Base-by-base conservation (phyloP, 1,140 invertebrate genomes). In the Eumeta japonica region DNA sequence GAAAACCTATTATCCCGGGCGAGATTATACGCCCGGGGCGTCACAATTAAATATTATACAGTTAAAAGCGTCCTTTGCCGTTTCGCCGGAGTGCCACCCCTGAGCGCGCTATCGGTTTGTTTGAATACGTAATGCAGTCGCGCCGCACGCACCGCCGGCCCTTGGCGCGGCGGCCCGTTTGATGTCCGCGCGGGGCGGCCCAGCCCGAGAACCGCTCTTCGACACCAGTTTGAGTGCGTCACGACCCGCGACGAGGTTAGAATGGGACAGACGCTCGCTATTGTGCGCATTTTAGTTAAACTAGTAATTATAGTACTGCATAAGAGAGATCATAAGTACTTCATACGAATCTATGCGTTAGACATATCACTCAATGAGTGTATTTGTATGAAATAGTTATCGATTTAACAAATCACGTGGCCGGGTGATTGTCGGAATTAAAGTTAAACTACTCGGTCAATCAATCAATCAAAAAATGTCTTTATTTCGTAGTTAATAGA, bases 21-120 rank as follows among this genome's bases (percentile, higher is more conserved):
- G 72, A 73, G 72, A 77, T 76, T 75, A 77, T 77, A 61, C 73
- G 71, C 75, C 75, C 70, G 70, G 70, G 73, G 73, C 71, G 64
- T 74, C 62, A 75, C 75, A 77, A 77, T 77, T 77, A 77, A 75
- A 77, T 71, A 74, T 74, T 70, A 72, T 72, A 74, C 74, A 75
- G 68, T 75, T 75, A 75, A 75, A 72, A 74, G 74, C 74, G 67
- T 61, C 62, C 65, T 75, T 74, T 67, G 67, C 68, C 64, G 65
- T 75, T 73, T 75, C 65, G 67, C 66, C 68, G 66, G 58, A 59
- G 58, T 71, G 65, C 65, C 67, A 74, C 67, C 70, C 70, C 70
- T 74, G 72, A 74, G 72, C 72, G 67, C 72, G 66, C 70, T 61
- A 74, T 74, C 71, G 66, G 59, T 70, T 58, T 74, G 70, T 74